A percentile compares a stretch with the other conserved stretches of the same genome.
Conservation (phyloP, 2,888 invertebrate genomes). For the Ormyrus pomaceus region DNA sequence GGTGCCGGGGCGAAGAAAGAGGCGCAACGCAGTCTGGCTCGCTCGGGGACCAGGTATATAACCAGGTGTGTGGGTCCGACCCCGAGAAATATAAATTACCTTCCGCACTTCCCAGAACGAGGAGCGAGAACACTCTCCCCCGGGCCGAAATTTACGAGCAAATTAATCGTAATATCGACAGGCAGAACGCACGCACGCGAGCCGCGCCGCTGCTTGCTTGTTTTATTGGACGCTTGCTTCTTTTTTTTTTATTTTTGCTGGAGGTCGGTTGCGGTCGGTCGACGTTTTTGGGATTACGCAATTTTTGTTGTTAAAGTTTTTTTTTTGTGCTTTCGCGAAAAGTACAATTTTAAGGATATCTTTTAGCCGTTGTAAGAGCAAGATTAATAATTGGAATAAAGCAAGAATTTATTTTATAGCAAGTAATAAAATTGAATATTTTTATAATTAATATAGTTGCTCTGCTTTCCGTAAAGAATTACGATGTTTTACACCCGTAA, state of each 20-base stretch:
- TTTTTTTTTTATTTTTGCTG: conserved; percentile 6
- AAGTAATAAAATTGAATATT: too few species aligned
- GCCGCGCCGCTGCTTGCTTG: conserved; percentile 1
- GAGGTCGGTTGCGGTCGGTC: too few species aligned
- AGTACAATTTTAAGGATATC: too few species aligned
- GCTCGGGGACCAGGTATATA: conserved; percentile 59
- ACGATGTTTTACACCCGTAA: too few species aligned
- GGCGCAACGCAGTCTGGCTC: conserved; percentile 72
- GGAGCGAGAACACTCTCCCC: conserved; percentile 54
- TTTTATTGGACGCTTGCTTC: background rate
- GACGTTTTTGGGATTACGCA: too few species aligned
- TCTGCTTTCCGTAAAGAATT: too few species aligned
- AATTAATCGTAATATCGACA: conserved; percentile 74
- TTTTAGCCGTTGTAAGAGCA: too few species aligned
- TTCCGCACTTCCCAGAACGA: conserved; percentile 67
- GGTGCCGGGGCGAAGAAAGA: conserved; percentile 29
- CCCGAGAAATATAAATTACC: conserved; percentile 73
- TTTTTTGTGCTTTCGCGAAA: too few species aligned
- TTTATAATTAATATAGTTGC: too few species aligned
- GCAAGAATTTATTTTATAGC: too few species aligned
- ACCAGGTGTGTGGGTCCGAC: conserved; percentile 65
- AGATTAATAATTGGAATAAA: too few species aligned
- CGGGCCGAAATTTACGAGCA: conserved; percentile 72
- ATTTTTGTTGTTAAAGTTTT: too few species aligned
- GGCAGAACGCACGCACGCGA: conserved; percentile 40